Evolutionary conservation across 2,888 invertebrate genomes (phyloP), one percentile per base, ranked within the genome.

Genomic region (Horisme vitalbata): DNA sequence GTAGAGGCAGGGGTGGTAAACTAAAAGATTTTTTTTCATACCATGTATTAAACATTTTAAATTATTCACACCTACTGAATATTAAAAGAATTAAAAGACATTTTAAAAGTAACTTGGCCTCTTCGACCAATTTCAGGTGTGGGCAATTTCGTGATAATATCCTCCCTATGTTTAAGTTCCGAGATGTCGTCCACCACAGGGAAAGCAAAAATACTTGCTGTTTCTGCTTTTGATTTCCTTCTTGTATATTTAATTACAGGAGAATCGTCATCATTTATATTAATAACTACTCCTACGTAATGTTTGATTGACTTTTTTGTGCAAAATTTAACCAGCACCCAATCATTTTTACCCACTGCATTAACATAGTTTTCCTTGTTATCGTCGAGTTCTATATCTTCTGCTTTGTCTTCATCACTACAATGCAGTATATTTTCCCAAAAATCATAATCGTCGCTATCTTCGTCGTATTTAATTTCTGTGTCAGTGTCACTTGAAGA

Each of bases 61-160:
- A 30, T 21, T 41, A 23, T 32, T 8, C 14, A 39, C n/a, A 12
- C 7, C 27, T 43, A 43, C 23, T 43, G 41, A 27, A 44, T 32
- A 48, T 48, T 48, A 38, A 48, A 48, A 39, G 28, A 35, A 36
- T 48, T 43, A 48, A 47, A 49, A 23, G 33, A 34, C 34, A 49
- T 49, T 39, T 44, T 49, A 39, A 49, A 49, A 48, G 27, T 47
- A 14, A 47, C 24, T 24, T 41, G 47, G 21, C 47, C 41, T 47
- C 47, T 47, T 47, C 47, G 34, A 24, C 47, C 35, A 47, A 41
- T 47, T 37, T 28, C 28, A 43, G 37, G 48, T 20, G 20, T 44
- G 31, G 41, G 43, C 11, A 37, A 43, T n/a, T n/a, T n/a, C n/a
- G n/a, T n/a, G n/a, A n/a, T n/a, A n/a, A n/a, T n/a, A n/a, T n/a